phyloP scores from a whole-genome alignment of 2,888 invertebrate species.

The Myopa tessellatipennis region DNA sequence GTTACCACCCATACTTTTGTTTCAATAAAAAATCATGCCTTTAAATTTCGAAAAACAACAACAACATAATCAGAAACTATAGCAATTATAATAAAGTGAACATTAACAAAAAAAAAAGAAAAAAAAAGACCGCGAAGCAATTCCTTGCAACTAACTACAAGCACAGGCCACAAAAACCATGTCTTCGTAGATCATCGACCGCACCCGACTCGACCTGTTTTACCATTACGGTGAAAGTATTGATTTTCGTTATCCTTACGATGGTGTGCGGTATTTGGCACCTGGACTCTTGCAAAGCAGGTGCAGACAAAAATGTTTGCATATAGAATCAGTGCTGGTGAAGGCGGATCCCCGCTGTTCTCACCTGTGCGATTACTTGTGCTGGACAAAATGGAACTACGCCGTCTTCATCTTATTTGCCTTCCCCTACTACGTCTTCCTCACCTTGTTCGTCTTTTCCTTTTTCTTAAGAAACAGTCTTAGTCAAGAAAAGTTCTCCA shows the following conservation, averaged over 20 bases:
- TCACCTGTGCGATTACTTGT: not conserved
- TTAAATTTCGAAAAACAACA: constrained; percentile 26
- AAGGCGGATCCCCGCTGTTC: constrained; percentile 1
- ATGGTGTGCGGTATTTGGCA: not conserved
- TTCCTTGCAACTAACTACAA: not conserved
- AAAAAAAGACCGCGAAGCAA: not conserved
- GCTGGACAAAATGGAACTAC: not conserved
- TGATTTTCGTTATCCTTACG: constrained; percentile 21
- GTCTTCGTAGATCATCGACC: constrained; percentile 32
- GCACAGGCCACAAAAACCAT: constrained; percentile 4
- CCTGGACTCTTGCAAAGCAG: not conserved
- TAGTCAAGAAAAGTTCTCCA: not conserved
- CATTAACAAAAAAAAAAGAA: not conserved
- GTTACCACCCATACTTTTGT: constrained; percentile 29
- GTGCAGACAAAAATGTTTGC: constrained; percentile 22
- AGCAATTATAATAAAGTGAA: not conserved
- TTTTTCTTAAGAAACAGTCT: not conserved
- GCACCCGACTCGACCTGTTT: not conserved
- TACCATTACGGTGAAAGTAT: constrained; percentile 25
- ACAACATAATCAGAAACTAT: constrained; percentile 2
- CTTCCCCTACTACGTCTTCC: too few relatives aligned
- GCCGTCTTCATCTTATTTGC: too few relatives aligned
- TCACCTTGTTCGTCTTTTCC: too few relatives aligned
- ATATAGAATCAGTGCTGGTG: not conserved
- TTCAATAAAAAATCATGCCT: not conserved